These are phyloP conservation scores for Campoplex capitator DNA, from an alignment of 2,888 invertebrate genomes.

Conservation along the genomic window DNA sequence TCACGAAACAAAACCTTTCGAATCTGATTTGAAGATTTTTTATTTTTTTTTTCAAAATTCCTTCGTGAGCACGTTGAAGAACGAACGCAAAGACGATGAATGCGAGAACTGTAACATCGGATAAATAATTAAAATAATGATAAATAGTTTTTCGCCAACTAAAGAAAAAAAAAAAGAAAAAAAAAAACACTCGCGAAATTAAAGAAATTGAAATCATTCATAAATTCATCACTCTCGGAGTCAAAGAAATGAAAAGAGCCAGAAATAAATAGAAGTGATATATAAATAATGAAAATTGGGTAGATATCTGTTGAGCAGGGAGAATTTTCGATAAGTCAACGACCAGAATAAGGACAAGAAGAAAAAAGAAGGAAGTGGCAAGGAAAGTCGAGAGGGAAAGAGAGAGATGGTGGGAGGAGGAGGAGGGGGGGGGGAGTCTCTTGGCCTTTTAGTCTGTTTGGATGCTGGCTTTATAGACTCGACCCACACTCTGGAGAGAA, in stretches of 20 bases:
- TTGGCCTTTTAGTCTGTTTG: constrained; percentile 29
- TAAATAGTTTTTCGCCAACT: background rate
- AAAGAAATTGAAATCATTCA: background rate
- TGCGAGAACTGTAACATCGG: no score
- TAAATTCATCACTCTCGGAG: background rate
- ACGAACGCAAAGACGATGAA: no score
- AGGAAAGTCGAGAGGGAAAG: constrained; percentile 48
- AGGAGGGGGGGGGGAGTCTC: constrained; percentile 46
- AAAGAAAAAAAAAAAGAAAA: no score
- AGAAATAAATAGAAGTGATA: background rate
- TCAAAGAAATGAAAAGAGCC: background rate
- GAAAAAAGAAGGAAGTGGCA: constrained; percentile 30
- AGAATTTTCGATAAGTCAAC: constrained; percentile 51
- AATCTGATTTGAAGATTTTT: no score
- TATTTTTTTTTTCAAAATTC: no score
- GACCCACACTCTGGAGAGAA: constrained; percentile 22
- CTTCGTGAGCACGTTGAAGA: no score
- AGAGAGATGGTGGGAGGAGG: constrained; percentile 23
- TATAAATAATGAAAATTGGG: constrained; percentile 33
- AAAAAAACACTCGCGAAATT: no score
- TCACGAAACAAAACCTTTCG: no score
- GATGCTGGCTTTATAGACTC: constrained; percentile 30
- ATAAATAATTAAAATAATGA: no score
- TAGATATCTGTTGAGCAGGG: constrained; percentile 4
- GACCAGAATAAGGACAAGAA: constrained; percentile 13